Conservation (phyloP, 2,888 invertebrate genomes). For the Phania funesta region DNA sequence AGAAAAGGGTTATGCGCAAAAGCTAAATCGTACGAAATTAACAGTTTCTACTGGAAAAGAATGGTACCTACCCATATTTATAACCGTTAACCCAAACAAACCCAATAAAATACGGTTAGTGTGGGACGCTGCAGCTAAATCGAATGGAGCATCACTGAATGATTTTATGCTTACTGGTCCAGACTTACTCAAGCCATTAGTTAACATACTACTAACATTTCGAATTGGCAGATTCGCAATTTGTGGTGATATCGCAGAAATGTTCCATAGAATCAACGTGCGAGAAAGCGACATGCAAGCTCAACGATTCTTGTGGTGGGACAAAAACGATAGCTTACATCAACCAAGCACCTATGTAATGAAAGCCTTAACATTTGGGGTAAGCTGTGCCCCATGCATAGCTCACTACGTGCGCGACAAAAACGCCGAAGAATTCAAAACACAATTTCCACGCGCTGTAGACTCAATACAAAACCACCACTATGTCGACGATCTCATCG, state of each 20-base stretch:
- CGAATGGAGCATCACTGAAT: constrained; percentile 70
- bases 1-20: not conserved
- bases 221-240: constrained; percentile 53
- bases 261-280: constrained; percentile 63
- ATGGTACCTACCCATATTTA: too few species aligned
- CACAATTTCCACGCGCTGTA: too few species aligned
- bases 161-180: constrained; percentile 63
- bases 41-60: not conserved
- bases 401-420: too few species aligned
- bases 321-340: constrained; percentile 28
- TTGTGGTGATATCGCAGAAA: constrained; percentile 59
- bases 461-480: too few species aligned
- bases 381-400: too few species aligned
- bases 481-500: too few species aligned
- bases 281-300: too few species aligned
- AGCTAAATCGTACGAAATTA: not conserved
- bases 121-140: constrained; percentile 64
- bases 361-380: too few species aligned
- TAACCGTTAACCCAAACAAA: too few species aligned
- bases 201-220: constrained; percentile 67
- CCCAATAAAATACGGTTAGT: not conserved
- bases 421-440: too few species aligned
- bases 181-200: constrained; percentile 41
- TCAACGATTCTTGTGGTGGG: too few species aligned
- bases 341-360: constrained; percentile 49